Conservation (phyloP, 2,888 invertebrate genomes). For the Sympetrum striolatum region DNA sequence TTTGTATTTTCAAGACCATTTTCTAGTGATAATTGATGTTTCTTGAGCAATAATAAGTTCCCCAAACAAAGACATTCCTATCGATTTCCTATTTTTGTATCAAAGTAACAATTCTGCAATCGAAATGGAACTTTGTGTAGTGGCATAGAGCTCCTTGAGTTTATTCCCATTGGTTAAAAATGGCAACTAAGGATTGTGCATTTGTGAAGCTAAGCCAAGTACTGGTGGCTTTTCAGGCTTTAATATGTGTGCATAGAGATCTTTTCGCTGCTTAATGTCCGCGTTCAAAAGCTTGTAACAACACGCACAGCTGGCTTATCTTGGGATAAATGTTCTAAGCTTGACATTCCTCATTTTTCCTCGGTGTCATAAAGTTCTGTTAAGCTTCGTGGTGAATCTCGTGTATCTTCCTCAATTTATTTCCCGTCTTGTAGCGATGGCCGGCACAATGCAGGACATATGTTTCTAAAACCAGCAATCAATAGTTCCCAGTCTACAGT, state of each 20-base stretch:
- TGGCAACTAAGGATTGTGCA: too few species aligned
- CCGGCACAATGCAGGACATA: background rate
- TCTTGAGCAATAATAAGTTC: too few species aligned
- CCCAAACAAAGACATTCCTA: too few species aligned
- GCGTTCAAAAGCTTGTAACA: background rate
- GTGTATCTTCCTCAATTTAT: background rate
- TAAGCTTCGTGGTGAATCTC: background rate
- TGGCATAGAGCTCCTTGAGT: too few species aligned
- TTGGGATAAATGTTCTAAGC: background rate
- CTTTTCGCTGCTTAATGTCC: background rate
- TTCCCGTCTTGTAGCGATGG: background rate
- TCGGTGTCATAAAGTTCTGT: background rate
- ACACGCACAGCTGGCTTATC: background rate
- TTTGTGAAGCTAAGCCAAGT: too few species aligned
- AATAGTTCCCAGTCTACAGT: background rate
- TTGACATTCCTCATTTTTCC: background rate
- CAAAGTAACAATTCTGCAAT: too few species aligned
- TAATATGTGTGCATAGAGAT: background rate
- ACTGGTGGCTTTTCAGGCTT: too few species aligned
- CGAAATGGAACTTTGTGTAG: too few species aligned
- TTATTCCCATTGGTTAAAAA: too few species aligned
- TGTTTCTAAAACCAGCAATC: background rate
- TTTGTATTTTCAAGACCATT: too few species aligned
- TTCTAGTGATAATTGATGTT: too few species aligned
- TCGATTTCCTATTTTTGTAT: too few species aligned